phyloP scores from a whole-genome alignment of 2,797 vertebrate genomes.

The Gorsachius magnificus region DNA sequence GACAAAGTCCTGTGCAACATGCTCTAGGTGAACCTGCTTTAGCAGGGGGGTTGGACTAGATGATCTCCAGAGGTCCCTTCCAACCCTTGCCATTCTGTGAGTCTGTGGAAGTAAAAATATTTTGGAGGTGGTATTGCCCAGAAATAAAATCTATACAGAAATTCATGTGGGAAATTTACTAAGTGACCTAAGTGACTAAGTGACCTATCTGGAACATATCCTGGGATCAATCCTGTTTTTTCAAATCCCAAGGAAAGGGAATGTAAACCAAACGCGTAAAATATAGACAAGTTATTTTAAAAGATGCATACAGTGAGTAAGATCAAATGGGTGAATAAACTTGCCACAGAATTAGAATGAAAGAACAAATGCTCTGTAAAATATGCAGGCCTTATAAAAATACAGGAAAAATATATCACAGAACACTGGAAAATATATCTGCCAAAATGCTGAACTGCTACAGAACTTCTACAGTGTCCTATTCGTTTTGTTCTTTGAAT shows the following conservation, averaged over 20 bases:
- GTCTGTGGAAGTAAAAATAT: neutral
- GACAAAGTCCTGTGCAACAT: too few species aligned
- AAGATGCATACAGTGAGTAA: neutral
- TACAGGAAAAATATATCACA: neutral
- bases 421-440: neutral
- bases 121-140: neutral
- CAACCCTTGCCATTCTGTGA: too few species aligned
- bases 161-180: neutral
- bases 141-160: neutral
- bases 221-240: neutral
- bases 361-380: neutral
- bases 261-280: neutral
- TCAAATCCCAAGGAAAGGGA: neutral
- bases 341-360: neutral
- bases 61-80: too few species aligned
- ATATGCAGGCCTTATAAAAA: neutral
- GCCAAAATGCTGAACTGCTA: neutral
- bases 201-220: neutral
- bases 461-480: neutral
- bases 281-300: neutral
- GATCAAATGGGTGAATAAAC: neutral
- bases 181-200: neutral
- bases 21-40: too few species aligned
- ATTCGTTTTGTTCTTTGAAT: neutral
- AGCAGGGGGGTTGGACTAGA: too few species aligned